Conservation (phyloP, 2,113 vertebrate species). For the Pseudorhombus dupliciocellatus region DNA sequence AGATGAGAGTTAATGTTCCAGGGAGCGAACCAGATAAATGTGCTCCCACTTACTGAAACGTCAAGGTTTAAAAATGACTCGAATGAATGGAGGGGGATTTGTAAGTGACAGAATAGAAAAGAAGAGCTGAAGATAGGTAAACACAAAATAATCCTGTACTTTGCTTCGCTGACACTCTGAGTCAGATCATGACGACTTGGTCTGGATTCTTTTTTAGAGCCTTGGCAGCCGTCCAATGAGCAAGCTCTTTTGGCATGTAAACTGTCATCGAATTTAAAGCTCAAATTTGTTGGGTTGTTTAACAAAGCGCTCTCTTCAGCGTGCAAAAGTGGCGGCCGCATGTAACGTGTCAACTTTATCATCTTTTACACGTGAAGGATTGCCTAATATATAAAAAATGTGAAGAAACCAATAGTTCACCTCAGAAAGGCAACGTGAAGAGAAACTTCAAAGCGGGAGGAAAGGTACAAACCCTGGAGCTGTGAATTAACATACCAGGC, state of each 20-base stretch:
- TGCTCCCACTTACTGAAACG: slow-evolving; percentile 3
- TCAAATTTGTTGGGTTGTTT: slow-evolving; percentile 76
- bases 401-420: slow-evolving; percentile 65
- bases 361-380: slow-evolving; percentile 74
- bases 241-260: slow-evolving; percentile 74
- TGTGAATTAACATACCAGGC: slow-evolving; percentile 76
- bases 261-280: slow-evolving; percentile 73
- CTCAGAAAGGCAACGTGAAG: slow-evolving; percentile 43
- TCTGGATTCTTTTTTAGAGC: slow-evolving; percentile 51
- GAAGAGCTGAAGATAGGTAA: slow-evolving; percentile 24
- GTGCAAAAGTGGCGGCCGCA: slow-evolving; percentile 54
- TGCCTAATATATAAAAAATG: slow-evolving; percentile 73
- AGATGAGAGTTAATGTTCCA: slow-evolving; percentile 35
- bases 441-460: slow-evolving; percentile 68
- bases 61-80: slow-evolving; percentile 7
- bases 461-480: slow-evolving; percentile 70
- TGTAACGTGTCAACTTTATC: slow-evolving; percentile 73
- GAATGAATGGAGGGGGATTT: slow-evolving; percentile 34
- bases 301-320: slow-evolving; percentile 63
- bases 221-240: slow-evolving; percentile 68
- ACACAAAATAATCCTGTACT: slow-evolving; percentile 29
- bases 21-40: slow-evolving; percentile 33
- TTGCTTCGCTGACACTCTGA: slow-evolving; percentile 39
- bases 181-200: slow-evolving; percentile 61
- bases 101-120: slow-evolving; percentile 25